Base-by-base conservation (phyloP, 2,888 invertebrate species). In the Leptinotarsa rubiginosa region DNA sequence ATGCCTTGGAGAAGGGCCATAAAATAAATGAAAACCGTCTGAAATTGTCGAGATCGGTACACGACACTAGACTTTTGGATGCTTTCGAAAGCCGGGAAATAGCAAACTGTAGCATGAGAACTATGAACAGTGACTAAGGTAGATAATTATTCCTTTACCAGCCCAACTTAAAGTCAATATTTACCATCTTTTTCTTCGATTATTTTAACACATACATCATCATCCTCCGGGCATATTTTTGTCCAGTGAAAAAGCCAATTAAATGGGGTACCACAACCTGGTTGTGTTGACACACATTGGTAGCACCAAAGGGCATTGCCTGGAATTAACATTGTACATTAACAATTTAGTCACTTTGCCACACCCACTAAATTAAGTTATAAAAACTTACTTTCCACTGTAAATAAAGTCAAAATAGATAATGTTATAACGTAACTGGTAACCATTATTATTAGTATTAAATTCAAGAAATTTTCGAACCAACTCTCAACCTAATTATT, bases 171-270 rank as follows among this genome's bases (percentile, higher is more conserved):
- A 41, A 41, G 41, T 41, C 41, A 41, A 41, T 41, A 41, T 41
- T 41, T 41, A 41, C 96, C 94, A 89, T 94, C 96, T 91, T 94
- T 95, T 72, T 91, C 90, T 86, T 97, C 97, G 74, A 94, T 93
- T 15, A 97, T 91, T 89, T 97, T 97, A 0, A 97, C 94, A 88
- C 97, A 97, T 83, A 95, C 93, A 86, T 97, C 97, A 85, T 95
- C 92, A 75, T 90, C 90, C 82, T 96, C 95, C 0, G 95, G 95
- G 84, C 97, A 97, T 4, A 92, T 91, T 83, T 93, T 93, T 12
- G 96, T 94, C 87, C 95, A 91, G 72, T 92, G 89, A 89, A 91
- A 92, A 13, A 90, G 84, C 96, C 96, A 97, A 85, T 96, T 96
- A 80, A 97, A 95, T 1, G 93, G 92, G 54, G 92, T 92, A 20